These are phyloP conservation scores for Lepidurus arcticus DNA, from an alignment of 1,140 invertebrate genomes.

Conservation along the genomic window DNA sequence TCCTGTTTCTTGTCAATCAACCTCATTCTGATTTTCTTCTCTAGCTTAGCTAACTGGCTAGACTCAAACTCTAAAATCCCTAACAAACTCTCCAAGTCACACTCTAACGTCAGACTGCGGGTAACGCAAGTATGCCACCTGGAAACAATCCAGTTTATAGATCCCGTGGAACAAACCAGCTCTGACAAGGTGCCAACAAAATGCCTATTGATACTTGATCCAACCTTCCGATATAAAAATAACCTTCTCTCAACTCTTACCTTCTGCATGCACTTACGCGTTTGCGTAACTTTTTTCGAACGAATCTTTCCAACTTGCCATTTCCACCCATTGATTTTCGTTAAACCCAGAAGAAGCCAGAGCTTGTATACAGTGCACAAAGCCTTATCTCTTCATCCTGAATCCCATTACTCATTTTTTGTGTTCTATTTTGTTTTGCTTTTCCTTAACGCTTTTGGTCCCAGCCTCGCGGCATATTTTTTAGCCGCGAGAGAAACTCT, in stretches of 20 bases:
- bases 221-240: background rate
- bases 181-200: constrained; percentile 21
- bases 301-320: no score
- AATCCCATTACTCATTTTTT: constrained; percentile 5
- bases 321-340: background rate
- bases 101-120: no score
- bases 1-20: no score
- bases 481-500: background rate
- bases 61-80: no score
- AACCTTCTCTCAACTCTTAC: background rate
- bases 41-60: no score
- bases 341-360: background rate
- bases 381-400: background rate
- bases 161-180: background rate
- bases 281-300: no score
- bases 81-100: no score
- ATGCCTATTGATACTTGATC: constrained; percentile 19
- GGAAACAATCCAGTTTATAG: constrained; percentile 16
- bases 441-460: background rate
- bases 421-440: background rate
- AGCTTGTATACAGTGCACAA: background rate
- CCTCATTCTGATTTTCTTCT: no score
- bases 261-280: background rate
- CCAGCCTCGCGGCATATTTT: background rate
- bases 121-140: background rate